phyloP scores from a whole-genome alignment of 1,140 invertebrate genomes.

The Sesamia nonagrioides region DNA sequence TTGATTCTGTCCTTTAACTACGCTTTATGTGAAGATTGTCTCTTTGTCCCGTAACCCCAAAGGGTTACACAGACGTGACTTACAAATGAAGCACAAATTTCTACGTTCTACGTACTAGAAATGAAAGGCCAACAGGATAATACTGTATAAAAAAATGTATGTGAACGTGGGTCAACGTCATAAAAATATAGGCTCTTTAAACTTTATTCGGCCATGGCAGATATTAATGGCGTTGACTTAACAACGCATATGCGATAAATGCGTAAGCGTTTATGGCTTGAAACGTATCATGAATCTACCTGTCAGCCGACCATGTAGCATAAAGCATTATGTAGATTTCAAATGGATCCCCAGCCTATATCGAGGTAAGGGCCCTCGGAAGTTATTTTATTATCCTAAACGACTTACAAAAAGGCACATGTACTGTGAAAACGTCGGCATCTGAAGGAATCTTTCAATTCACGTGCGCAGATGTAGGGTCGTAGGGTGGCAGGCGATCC shows the following conservation, averaged over 20 bases:
- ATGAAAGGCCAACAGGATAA: conserved; percentile 27
- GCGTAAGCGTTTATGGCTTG: conserved; percentile 33
- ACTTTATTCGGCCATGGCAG: conserved; percentile 1
- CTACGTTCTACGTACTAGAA: conserved; percentile 9
- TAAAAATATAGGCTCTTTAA: conserved; percentile 34
- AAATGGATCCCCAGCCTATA: conserved; percentile 38
- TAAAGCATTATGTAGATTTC: conserved; percentile 43
- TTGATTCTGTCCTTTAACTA: conserved; percentile 10
- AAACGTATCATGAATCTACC: conserved; percentile 26
- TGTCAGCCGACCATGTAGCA: conserved; percentile 22
- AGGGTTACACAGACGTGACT: background rate
- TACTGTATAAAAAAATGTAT: conserved; percentile 17
- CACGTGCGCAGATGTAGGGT: conserved; percentile 56
- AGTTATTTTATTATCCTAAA: conserved; percentile 51
- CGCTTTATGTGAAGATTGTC: background rate
- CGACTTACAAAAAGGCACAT: conserved; percentile 45
- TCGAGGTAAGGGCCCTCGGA: conserved; percentile 26
- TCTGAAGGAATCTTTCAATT: conserved; percentile 57
- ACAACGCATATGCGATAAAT: conserved; percentile 31
- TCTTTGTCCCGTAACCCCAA: conserved; percentile 12
- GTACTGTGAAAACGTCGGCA: conserved; percentile 46
- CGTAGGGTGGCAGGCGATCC: conserved; percentile 47
- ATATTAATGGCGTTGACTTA: conserved; percentile 31
- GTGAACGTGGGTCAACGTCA: conserved; percentile 29
- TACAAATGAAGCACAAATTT: conserved; percentile 34